Evolutionary conservation across 1,140 invertebrate species (phyloP), one percentile per base, ranked within the genome.

Genomic region (Lucilia sericata): DNA sequence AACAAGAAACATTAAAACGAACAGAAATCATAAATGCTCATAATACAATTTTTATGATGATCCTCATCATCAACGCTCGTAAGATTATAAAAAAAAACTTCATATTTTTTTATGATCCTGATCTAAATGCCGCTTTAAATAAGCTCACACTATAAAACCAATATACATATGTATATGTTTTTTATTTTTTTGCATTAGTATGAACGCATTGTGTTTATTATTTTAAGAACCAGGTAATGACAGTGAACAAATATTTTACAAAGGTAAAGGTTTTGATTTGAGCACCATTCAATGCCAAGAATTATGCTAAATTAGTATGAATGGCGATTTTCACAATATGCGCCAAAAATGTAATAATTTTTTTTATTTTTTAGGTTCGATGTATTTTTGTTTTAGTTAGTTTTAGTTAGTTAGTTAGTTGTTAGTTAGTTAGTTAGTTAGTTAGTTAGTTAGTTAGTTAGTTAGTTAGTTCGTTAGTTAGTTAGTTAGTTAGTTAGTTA

Each of bases 11-110:
- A 83, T 12, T 21, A 55, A 51, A 25, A 55, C 0, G 10, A 47
- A 75, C 36, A 83, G 10, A 25, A 83, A 82, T 55, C n/a, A 30
- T 42, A 21, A 47, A 49, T 17, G 47, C 47, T 47, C 30, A 83
- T 83, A 49, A 75, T 70, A 74, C 70, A 51, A 47, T 51, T 74
- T 60, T 82, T 84, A 82, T 84, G 84, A 70, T 84, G 76, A 82
- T 84, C 76, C 78, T 51, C 78, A 82, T 84, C 78, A 84, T 84
- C 76, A 84, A 84, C 78, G 80, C 78, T 84, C 81, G 78, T 82
- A 80, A 82, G 84, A 84, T 82, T 84, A 84, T 84, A 84, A 84
- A 84, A 84, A 60, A 60, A 60, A n/a, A n/a, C 14, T 17, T 60
- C 7, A 7, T 8, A 5, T 19, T 70, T 70, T 84, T 84, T 84